Base-by-base conservation (phyloP, 1,140 invertebrate species). In the Matsumurasca onukii region DNA sequence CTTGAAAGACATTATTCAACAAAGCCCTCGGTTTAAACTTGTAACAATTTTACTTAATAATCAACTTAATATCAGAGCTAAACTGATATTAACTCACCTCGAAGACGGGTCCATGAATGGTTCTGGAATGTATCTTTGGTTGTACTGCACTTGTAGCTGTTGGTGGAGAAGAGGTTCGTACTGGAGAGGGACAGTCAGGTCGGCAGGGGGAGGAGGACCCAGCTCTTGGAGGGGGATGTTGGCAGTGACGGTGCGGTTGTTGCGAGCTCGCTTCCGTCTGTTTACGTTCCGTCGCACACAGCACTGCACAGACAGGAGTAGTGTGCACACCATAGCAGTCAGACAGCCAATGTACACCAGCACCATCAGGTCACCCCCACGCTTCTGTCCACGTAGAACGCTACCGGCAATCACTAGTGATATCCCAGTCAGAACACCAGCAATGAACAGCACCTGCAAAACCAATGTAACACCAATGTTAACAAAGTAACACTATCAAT, bases 281-380 rank as follows among this genome's bases (percentile, higher is more conserved):
- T 81, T 78, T 13, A 84, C 84, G 51, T 82, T 84, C 12, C 82
- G 79, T 3, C 84, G 78, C 2, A 86, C 85, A 72, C 83, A 84
- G 74, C 84, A 86, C 75, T 87, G 86, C n/a, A 87, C 83, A 0
- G 82, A 81, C 3, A 86, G 75, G 20, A 87, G 76, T 13, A 86
- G 76, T 29, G 79, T 80, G 74, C 85, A 85, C 5, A 87, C 86
- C 70, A 84, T 79, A n/a, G 84, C 81, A 1, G 84, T 78, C 31
- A 87, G 72, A 68, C 82, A 77, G 76, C 85, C 85, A 73, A 87
- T 87, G 76, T 87, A 87, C 51, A 87, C 81, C 72, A 87, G 78
- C 57, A 86, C 84, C 71, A 84, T 81, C n/a, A 86, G 77, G 76
- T 86, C 85, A 68, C 82, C 80, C 72, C 85, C 83, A 13, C 82